Evolutionary conservation across 2,797 vertebrate species (phyloP), one percentile per base, ranked within the genome.

Genomic region (Betta splendens): DNA sequence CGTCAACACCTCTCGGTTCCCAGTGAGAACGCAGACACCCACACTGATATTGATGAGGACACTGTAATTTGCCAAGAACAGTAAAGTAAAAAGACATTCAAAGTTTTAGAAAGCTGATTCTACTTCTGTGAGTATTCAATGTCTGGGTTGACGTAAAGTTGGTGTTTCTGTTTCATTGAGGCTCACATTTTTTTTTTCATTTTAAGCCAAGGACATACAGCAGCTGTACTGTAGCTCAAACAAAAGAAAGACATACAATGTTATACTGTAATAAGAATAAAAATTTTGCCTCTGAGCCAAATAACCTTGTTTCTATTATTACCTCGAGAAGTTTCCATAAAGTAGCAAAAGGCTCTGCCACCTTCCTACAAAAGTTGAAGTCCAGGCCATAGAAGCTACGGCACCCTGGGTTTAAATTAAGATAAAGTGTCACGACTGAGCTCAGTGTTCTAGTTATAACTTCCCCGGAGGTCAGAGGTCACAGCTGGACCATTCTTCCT

Each of bases 401-500:
- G 72, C 75, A 81, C 55, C 53, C 28, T 36, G 70, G 68, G 46
- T 85, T 85, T 75, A 88, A 90, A 90, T 89, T 77, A 89, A 88
- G 89, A 91, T 87, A 64, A 89, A 89, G 86, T 74, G 75, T 84
- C 72, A 65, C 23, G 9, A 59, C 75, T 57, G 68, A 64, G 67
- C 80, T 69, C 72, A 3, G 64, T 87, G 87, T 72, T 91, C 86
- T 81, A 79, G 79, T 87, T 86, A 66, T 64, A 88, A 74, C 82
- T 84, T 77, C 45, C 50, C 9, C 2, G 1, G 49, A 75, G 83
- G 84, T 89, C 86, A 71, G 54, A 79, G 83, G 80, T 72, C 73
- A 82, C 86, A 91, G 80, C 79, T 91, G 89, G 85, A 77, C 88
- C 69, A 88, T 84, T 89, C 87, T 90, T 89, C 77, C 83, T 88